These are phyloP conservation scores for Cantharis flavilabris DNA, from an alignment of 2,888 invertebrate genomes.

Conservation along the genomic window DNA sequence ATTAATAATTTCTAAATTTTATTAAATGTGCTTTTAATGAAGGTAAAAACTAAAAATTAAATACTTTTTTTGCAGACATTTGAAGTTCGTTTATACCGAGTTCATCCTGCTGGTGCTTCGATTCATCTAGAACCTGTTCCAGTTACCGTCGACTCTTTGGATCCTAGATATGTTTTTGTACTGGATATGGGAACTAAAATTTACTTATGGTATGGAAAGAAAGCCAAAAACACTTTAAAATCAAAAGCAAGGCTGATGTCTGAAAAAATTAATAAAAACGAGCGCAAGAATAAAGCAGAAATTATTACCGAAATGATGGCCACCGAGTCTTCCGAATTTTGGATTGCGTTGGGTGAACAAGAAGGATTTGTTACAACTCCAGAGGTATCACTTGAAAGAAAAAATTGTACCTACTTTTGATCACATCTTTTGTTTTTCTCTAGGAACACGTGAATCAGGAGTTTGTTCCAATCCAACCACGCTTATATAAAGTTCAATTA, in stretches of 20 bases:
- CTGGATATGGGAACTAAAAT: slow-evolving; percentile 85
- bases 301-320: slow-evolving; percentile 83
- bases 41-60: too few species aligned
- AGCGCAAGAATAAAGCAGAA: slow-evolving; percentile 93
- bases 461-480: slow-evolving; percentile 69
- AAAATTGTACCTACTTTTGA: background rate
- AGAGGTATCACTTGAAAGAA: background rate
- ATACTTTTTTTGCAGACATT: slow-evolving; percentile 65
- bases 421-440: slow-evolving; percentile 17
- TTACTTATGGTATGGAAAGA: slow-evolving; percentile 89
- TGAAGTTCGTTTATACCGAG: slow-evolving; percentile 82
- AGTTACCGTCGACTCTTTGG: slow-evolving; percentile 72
- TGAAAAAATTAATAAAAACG: slow-evolving; percentile 98
- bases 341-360: slow-evolving; percentile 69
- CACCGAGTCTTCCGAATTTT: slow-evolving; percentile 84
- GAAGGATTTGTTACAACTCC: slow-evolving; percentile 60
- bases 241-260: slow-evolving; percentile 90
- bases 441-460: slow-evolving; percentile 75
- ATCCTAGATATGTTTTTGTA: slow-evolving; percentile 90
- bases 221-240: slow-evolving; percentile 85
- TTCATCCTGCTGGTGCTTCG: slow-evolving; percentile 84
- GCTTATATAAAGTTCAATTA: slow-evolving; percentile 91
- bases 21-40: too few species aligned
- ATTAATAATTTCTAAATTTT: too few species aligned
- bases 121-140: slow-evolving; percentile 90